Evolutionary conservation across 2,797 vertebrate genomes (phyloP).

Genomic region (Pyrocephalus nanus): DNA sequence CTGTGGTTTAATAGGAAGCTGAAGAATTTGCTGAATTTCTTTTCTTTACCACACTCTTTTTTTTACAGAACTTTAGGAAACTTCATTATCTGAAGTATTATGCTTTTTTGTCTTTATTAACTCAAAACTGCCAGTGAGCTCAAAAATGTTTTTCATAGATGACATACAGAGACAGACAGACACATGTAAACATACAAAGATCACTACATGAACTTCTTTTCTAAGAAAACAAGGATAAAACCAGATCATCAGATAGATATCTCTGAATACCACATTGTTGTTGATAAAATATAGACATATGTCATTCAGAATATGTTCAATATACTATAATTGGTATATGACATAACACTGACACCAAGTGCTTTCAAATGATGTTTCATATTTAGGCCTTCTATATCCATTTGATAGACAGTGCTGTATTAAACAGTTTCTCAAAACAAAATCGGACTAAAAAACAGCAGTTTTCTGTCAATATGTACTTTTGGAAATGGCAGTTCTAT

Average conservation of each 20-base stretch:
- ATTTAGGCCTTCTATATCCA: constrained; percentile 40
- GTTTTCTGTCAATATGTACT: constrained; percentile 52
- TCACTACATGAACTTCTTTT: background rate
- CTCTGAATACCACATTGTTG: background rate
- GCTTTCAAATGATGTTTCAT: constrained; percentile 61
- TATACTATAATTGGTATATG: constrained; percentile 44
- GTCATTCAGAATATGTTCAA: constrained; percentile 44
- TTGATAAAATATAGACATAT: background rate
- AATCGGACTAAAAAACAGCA: constrained; percentile 53
- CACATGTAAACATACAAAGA: background rate
- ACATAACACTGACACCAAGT: constrained; percentile 46
- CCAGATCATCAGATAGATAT: background rate
- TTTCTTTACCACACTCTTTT: background rate
- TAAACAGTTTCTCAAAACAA: constrained; percentile 66
- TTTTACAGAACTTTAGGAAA: background rate
- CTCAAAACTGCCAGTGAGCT: background rate
- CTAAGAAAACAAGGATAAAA: background rate
- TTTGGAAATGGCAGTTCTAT: constrained; percentile 64
- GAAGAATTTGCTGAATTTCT: background rate
- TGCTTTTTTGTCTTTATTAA: background rate
- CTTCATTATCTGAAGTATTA: background rate
- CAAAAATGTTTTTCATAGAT: background rate
- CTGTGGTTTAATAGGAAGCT: background rate
- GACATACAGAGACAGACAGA: background rate
- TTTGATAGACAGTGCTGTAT: constrained; percentile 56